Evolutionary conservation across 2,888 invertebrate genomes (phyloP), one percentile per base, ranked within the genome.

Genomic region (Papilio demoleus): DNA sequence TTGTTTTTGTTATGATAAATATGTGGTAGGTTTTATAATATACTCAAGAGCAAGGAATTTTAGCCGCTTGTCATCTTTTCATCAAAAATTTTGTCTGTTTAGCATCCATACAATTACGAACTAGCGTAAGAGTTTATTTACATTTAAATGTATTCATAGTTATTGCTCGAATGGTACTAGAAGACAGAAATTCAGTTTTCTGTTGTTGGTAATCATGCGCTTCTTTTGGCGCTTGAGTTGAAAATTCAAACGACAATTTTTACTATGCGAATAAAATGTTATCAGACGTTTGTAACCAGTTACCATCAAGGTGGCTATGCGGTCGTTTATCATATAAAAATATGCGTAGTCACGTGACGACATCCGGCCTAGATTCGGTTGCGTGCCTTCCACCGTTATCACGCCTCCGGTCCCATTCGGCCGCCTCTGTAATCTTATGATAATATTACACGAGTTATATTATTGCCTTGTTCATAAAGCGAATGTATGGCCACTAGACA

Each of bases 361-460:
- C 73, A 65, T 61, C 69, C 64, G 70, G 70, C 68, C 70, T 60
- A 67, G 60, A 68, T 72, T 65, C 61, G 56, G 73, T 74, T 67
- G 73, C 78, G 85, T 82, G 80, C 74, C 73, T 74, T 74, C 65
- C 71, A 70, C 76, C 79, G 83, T 84, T 86, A 86, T 85, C 81
- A 81, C 84, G 80, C 83, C 81, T 74, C 79, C 71, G 75, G 81
- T 81, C 85, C 82, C 80, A 82, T 84, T 82, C 84, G 82, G 74
- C 78, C 75, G 72, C 69, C 70, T 50, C 73, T 70, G 77, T 83
- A 80, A 79, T 84, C 83, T 82, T 83, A 85, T 81, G 83, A 84
- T 83, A 81, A 81, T 83, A 83, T 82, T 79, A 85, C 81, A 79
- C 77, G 81, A 84, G 86, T 86, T 85, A 85, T 79, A 78, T 79